Evolutionary conservation across 2,113 vertebrate species (phyloP), one percentile per base, ranked within the genome.

Genomic region (Cyprinus carpio): DNA sequence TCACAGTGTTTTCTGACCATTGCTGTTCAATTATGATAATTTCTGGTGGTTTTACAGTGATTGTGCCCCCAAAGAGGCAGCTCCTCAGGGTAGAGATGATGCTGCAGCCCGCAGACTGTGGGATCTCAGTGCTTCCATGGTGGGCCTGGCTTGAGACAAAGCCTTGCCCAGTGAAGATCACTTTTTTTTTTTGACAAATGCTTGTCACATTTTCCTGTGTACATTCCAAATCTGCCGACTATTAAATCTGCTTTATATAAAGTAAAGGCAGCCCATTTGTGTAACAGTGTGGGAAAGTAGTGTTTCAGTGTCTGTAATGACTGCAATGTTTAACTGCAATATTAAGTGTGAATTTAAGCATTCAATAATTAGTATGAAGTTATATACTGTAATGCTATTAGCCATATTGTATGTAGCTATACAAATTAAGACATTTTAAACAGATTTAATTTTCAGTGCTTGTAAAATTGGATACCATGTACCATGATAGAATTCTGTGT

Each of bases 41-140:
- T 20, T 51, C 8, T 1, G 6, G 20, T 87, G 25, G 11, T 77
- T 71, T 7, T 69, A 37, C 89, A 95, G 94, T 51, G 93, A 95
- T 88, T 95, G 94, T 82, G 92, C 92, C 43, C 86, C 80, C 20
- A 93, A 92, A 87, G 78, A 71, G 4, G 43, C 89, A 0, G 92
- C 92, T 1, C 89, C 91, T 6, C 91, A 91, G 69, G 94, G 90
- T 51, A 85, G 81, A 37, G 91, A 95, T 84, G 92, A 94, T 18
- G 86, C 64, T 1, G 86, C 89, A 11, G 93, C 94, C 43, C 91
- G 88, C 85, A 92, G 56, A 87, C 92, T 95, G 54, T 95, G 94
- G 94, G 92, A 93, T 34, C 84, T 95, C 77, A 94, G 94, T 67
- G 83, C 90, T 3, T 92, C 91, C 43, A 93, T 94, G 94, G 93